phyloP scores from a whole-genome alignment of 1,140 invertebrate genomes.

The Rhagoletis pomonella region DNA sequence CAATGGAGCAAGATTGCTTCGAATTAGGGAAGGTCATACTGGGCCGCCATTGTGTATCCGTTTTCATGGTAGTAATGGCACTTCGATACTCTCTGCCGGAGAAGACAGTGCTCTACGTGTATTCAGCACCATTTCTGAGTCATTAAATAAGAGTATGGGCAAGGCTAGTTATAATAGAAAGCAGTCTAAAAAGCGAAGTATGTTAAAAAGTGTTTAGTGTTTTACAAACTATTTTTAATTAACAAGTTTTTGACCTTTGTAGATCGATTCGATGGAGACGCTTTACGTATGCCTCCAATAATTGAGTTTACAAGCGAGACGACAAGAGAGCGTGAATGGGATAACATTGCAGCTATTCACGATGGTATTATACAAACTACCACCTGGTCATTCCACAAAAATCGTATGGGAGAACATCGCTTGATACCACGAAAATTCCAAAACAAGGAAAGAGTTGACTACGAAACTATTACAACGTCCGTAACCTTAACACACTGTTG shows the following conservation, averaged over 20 bases:
- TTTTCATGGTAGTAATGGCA: conserved; percentile 88
- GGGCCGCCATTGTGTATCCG: conserved; percentile 87
- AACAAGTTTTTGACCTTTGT: conserved; percentile 57
- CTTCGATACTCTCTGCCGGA: conserved; percentile 89
- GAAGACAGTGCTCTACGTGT: conserved; percentile 90
- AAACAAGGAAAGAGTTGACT: conserved; percentile 71
- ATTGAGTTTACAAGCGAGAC: conserved; percentile 82
- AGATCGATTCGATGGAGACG: conserved; percentile 78
- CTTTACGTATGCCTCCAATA: conserved; percentile 89
- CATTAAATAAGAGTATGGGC: conserved; percentile 91
- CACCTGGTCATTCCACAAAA: conserved; percentile 93
- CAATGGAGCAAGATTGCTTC: conserved; percentile 88
- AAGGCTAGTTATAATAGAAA: conserved; percentile 89
- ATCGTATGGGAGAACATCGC: conserved; percentile 89
- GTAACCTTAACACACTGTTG: conserved; percentile 89
- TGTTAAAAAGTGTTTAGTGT: conserved; percentile 58
- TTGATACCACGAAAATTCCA: conserved; percentile 79
- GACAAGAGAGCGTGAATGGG: conserved; percentile 89
- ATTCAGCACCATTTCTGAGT: conserved; percentile 93
- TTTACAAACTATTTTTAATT: not conserved
- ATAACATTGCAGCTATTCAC: conserved; percentile 92
- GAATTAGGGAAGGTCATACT: conserved; percentile 89
- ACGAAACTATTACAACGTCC: conserved; percentile 77
- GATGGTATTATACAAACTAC: conserved; percentile 83
- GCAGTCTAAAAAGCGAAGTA: conserved; percentile 84